Evolutionary conservation across 2,113 vertebrate genomes (phyloP).

Genomic region (Arvicanthis niloticus): DNA sequence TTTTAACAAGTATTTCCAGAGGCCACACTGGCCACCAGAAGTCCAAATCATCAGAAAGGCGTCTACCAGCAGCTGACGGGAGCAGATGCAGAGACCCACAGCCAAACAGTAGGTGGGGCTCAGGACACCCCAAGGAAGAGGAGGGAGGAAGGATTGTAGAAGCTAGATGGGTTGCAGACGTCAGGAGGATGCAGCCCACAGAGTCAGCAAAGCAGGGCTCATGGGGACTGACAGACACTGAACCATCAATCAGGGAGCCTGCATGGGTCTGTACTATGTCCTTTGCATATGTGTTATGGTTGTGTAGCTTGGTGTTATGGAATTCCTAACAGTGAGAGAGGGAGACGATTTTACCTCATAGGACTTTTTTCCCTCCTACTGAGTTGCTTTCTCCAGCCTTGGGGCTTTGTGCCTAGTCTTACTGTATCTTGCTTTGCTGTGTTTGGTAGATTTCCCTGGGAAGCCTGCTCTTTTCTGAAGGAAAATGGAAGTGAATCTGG

Average conservation of each 20-base stretch:
- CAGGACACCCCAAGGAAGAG: neutral
- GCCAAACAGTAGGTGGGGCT: neutral
- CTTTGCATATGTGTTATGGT: neutral
- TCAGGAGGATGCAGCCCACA: neutral
- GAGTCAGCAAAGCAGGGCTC: neutral
- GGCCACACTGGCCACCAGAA: neutral
- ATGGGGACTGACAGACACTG: neutral
- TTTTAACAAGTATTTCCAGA: neutral
- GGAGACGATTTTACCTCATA: neutral
- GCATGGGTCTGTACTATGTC: neutral
- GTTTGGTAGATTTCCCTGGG: neutral
- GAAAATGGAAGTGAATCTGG: neutral
- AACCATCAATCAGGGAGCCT: neutral
- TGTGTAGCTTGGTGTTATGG: neutral
- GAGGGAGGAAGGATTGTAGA: neutral
- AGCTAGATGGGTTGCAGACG: neutral
- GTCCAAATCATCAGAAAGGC: neutral
- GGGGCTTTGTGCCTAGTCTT: neutral
- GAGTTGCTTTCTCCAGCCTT: neutral
- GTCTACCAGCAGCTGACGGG: neutral
- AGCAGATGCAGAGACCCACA: neutral
- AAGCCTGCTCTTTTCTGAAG: neutral
- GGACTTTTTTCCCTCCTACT: no score
- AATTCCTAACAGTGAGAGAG: neutral
- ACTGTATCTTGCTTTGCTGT: neutral